Evolutionary conservation across 64 coral and sea anemone genomes (phyloP), one percentile per base, ranked within the genome.

Genomic region (Actinia tenebrosa): DNA sequence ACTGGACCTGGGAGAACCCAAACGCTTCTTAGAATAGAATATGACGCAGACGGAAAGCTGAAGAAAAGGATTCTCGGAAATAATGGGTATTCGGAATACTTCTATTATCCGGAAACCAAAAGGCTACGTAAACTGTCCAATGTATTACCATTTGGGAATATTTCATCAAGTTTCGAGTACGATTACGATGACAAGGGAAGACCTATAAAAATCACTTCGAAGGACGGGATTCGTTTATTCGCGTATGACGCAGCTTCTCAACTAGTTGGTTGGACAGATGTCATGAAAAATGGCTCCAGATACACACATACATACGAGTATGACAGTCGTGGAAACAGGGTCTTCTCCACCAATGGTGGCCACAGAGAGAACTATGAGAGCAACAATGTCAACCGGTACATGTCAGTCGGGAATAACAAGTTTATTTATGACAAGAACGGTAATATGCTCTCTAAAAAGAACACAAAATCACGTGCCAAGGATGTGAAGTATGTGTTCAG

Each of bases 371-470:
- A 84, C 14, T 95, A 95, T 53, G 86, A 64, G 11, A 58, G 53
- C 11, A 95, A 95, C 55, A 88, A 80, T 55, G 89, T 92, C 56
- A 92, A 95, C 66, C 89, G 92, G 84, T 95, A 95, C 84, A 83
- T 45, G 20, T 64, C 86, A n/a, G 89, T 53, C 18, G 93, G 93
- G 42, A 77, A 89, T 84, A 86, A 86, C 54, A 87, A 91, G 17
- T 92, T 86, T 54, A 75, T 19, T 14, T 95, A 91, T 44, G 93
- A 95, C n/a, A 71, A 61, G 4, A 92, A 95, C 83, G 93, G 93
- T 13, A 92, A 95, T 60, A 84, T 95, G 83, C 27, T 45, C 16
- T 87, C 83, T 1, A 92, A 83, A 50, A 87, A 59, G 23, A 87
- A 92, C 63, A 92, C 66, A 45, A 56, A 92, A 17, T 30, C 84